Evolutionary conservation across 1,140 invertebrate genomes (phyloP).

Genomic region (Hormaphis cornu): DNA sequence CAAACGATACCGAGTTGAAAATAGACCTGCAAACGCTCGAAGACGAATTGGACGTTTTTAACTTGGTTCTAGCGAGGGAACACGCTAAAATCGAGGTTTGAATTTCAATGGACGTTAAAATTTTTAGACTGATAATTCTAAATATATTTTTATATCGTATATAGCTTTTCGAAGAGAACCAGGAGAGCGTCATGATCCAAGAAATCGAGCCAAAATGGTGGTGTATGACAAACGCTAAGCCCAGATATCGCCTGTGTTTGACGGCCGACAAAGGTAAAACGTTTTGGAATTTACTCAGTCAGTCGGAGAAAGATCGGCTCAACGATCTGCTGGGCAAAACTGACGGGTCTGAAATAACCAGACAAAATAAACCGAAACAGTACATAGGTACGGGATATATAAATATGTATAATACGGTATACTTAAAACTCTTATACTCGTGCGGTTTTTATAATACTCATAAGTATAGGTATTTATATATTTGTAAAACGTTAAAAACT

Average conservation of each 20-base stretch:
- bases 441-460: not conserved
- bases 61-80: constrained; percentile 68
- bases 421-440: not conserved
- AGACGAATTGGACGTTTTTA: constrained; percentile 60
- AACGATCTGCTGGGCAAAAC: constrained; percentile 53
- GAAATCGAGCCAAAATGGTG: constrained; percentile 48
- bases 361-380: constrained; percentile 47
- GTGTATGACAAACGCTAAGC: constrained; percentile 14
- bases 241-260: constrained; percentile 36
- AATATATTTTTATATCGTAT: not conserved
- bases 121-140: not conserved
- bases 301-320: constrained; percentile 54
- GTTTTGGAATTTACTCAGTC: constrained; percentile 56
- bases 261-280: constrained; percentile 46
- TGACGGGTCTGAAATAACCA: constrained; percentile 43
- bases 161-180: constrained; percentile 50
- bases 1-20: constrained; percentile 62
- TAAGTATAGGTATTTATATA: not conserved
- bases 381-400: constrained; percentile 45
- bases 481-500: not conserved
- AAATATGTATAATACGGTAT: not conserved
- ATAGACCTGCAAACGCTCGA: constrained; percentile 64
- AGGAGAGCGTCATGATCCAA: constrained; percentile 47
- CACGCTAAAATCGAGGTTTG: constrained; percentile 63
- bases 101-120: not conserved